A percentile compares a stretch with the other conserved stretches of the same genome.
phyloP scores from a whole-genome alignment of 2,888 invertebrate genomes.

The Pterostichus niger region DNA sequence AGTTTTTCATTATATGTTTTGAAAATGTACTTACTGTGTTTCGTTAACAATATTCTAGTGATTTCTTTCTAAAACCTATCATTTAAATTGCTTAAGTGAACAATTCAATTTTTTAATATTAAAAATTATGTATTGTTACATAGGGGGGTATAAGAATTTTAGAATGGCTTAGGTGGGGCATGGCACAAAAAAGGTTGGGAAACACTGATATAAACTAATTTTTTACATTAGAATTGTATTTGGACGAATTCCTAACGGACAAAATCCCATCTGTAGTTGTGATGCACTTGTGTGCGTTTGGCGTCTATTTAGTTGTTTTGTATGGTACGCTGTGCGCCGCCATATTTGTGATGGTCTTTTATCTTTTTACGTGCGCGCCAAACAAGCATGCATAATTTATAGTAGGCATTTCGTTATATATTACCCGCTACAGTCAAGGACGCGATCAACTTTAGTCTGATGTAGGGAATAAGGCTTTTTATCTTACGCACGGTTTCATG shows the following conservation, averaged over 20 bases:
- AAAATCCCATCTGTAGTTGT: background rate
- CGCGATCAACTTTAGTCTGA: conserved; percentile 30
- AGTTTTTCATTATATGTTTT: too few relatives aligned
- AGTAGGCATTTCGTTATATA: conserved; percentile 61
- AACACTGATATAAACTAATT: too few relatives aligned
- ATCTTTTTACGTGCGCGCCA: conserved; percentile 45
- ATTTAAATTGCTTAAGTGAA: too few relatives aligned
- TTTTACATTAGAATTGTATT: background rate
- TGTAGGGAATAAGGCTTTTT: conserved; percentile 16
- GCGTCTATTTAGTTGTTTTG: conserved; percentile 44
- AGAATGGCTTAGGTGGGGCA: too few relatives aligned
- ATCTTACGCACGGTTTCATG: conserved; percentile 2
- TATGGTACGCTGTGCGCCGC: conserved; percentile 20
- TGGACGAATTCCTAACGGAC: background rate
- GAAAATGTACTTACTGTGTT: too few relatives aligned
- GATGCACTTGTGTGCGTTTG: background rate
- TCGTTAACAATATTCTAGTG: too few relatives aligned
- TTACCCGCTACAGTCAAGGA: conserved; percentile 52
- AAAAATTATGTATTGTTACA: too few relatives aligned
- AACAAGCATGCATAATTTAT: conserved; percentile 61
- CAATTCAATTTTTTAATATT: too few relatives aligned
- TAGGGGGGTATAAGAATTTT: too few relatives aligned
- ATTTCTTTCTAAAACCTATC: too few relatives aligned
- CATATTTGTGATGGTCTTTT: conserved; percentile 54
- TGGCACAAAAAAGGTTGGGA: too few relatives aligned